Percentiles rank a stretch among this genome's conserved stretches.
Conservation (phyloP, 1,140 invertebrate genomes). For the Lepidotrigona ventralis region DNA sequence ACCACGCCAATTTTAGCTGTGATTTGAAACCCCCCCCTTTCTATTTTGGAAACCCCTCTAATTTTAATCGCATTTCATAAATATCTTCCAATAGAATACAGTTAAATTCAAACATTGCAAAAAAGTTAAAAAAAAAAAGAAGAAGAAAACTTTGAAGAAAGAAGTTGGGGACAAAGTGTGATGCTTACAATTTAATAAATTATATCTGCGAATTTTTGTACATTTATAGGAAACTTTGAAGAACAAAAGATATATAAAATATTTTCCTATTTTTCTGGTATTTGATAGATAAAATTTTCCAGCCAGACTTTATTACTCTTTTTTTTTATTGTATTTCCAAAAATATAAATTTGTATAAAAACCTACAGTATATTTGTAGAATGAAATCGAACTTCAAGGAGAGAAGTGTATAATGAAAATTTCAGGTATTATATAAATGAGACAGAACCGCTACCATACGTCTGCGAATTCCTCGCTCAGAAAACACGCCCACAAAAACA, state of each 20-base stretch:
- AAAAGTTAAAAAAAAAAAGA: background rate
- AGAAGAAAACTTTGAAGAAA: background rate
- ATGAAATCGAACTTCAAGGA: no score
- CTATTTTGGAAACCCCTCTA: constrained; percentile 1
- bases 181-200: no score
- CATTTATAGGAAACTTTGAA: no score
- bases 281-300: no score
- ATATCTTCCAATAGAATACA: background rate
- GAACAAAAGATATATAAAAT: no score
- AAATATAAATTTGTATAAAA: no score
- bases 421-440: background rate
- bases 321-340: no score
- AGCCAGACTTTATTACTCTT: no score
- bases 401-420: no score
- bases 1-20: constrained; percentile 49
- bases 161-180: background rate
- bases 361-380: no score
- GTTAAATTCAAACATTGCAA: background rate
- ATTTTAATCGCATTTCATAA: background rate
- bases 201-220: no score
- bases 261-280: no score
- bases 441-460: background rate
- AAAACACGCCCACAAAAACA: background rate
- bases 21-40: constrained; percentile 17
- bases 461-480: background rate